Evolutionary conservation across 2,888 invertebrate species (phyloP), one percentile per base, ranked within the genome.

Genomic region (Drosophila greeni): DNA sequence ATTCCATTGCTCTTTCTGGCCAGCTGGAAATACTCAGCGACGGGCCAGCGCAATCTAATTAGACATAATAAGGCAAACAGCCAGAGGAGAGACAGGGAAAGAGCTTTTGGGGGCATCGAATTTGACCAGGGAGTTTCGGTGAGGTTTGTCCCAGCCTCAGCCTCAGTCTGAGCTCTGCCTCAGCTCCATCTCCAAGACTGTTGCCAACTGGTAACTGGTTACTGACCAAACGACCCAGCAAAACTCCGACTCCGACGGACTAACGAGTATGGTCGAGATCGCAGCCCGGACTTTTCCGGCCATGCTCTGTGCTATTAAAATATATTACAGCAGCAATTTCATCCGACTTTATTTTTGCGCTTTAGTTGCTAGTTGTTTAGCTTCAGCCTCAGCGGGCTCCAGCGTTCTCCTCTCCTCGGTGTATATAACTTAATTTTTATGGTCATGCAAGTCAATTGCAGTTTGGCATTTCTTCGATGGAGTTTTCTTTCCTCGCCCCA

Each of bases 401-500:
- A n/a, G 18, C 14, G 18, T 20, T 42, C 56, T 48, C 64, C 56
- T 47, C 62, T 47, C 62, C 37, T 76, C 73, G 82, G 79, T 76
- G 82, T 79, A 84, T 84, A 81, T 84, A 85, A 82, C 84, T 85
- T 85, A 85, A 85, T 85, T 85, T 84, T 85, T 56, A 85, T 85
- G 86, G 85, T 78, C 86, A 85, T 85, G 84, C 85, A 83, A 80
- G 85, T 81, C 81, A 81, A 81, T 81, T 81, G 81, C 84, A 81
- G 81, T 84, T 81, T 81, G 84, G 84, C 82, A 80, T 84, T 82
- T 80, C 84, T 80, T 80, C 83, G 81, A 74, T 78, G 79, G 61
- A 77, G 76, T 72, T 78, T 57, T 49, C 56, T 57, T 16, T 24
- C 24, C 16, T 43, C 37, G 53, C 53, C 52, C 53, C 53, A 53